A percentile compares a stretch with the other conserved stretches of the same genome.
Evolutionary conservation across 2,888 invertebrate genomes (phyloP).

Genomic region (Lasius fuliginosus): DNA sequence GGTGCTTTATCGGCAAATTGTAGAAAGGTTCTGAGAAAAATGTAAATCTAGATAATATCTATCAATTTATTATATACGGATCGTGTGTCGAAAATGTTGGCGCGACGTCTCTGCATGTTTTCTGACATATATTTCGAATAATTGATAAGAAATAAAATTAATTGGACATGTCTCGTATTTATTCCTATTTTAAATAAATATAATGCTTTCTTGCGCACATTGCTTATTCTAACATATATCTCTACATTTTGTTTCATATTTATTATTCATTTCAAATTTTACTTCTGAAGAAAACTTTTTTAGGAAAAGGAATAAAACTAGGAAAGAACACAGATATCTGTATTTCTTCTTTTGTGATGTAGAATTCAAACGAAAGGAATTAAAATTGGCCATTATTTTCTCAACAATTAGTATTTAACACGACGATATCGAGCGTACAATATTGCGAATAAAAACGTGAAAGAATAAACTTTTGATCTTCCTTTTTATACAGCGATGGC

Average conservation of each 20-base stretch:
- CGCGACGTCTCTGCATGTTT: background rate
- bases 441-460: background rate
- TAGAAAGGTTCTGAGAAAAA: background rate
- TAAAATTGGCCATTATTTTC: background rate
- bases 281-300: background rate
- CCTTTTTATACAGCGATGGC: conserved; percentile 39
- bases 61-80: background rate
- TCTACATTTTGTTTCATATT: background rate
- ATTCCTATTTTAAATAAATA: conserved; percentile 8
- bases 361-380: background rate
- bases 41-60: background rate
- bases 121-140: background rate
- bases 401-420: background rate
- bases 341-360: background rate
- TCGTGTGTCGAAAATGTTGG: background rate
- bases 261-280: background rate
- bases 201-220: background rate
- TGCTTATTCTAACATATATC: background rate
- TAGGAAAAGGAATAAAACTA: background rate
- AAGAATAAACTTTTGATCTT: background rate
- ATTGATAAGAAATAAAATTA: background rate
- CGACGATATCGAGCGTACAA: background rate
- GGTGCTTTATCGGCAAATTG: conserved; percentile 8
- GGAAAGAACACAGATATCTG: background rate
- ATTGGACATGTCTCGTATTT: background rate